Base-by-base conservation (phyloP, 2,888 invertebrate species). In the Archaeoteleia sp. region DNA sequence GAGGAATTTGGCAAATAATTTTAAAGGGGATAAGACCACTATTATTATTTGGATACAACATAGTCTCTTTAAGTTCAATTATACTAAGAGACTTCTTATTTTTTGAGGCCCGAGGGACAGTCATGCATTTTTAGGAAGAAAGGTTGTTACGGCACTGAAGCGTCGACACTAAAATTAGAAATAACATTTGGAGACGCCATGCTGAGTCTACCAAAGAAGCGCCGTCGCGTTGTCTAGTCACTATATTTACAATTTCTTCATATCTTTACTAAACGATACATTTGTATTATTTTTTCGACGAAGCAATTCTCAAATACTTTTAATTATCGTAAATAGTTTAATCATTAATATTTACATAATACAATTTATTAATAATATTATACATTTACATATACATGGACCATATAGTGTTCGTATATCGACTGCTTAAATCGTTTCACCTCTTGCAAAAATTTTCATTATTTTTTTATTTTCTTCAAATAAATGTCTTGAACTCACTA, bases 151-250 rank as follows among this genome's bases (percentile, higher is more conserved):
- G 74, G 68, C 71, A 74, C 76, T 77, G 77, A 67, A 69, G 51
- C 55, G 74, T 71, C 72, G 67, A 55, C 55, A 48, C 74, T 78
- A 79, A 77, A 79, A 78, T 79, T 79, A 79, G 78, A 72, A 67
- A 37, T 68, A 51, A 66, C 65, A 70, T 61, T 67, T 72, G 69
- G 20, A 61, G 57, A 63, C 67, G 55, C 69, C 72, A 67, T 35
- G 60, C 62, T 61, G 66, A n/a, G 71, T 68, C 55, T 70, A 71
- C 72, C 61, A 55, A 48, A 71, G 77, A 68, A 73, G 74, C 72
- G 25, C 10, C 46, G 74, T 75, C 76, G 72, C 68, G 71, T 75
- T 74, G 77, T 78, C 78, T 78, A 72, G 71, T 70, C 67, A 35
- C 49, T 63, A 49, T 69, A 67, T 8, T 25, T 25, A 32, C 14